These are phyloP conservation scores for Cylloceria caligata DNA, from an alignment of 2,888 invertebrate genomes.

Conservation along the genomic window DNA sequence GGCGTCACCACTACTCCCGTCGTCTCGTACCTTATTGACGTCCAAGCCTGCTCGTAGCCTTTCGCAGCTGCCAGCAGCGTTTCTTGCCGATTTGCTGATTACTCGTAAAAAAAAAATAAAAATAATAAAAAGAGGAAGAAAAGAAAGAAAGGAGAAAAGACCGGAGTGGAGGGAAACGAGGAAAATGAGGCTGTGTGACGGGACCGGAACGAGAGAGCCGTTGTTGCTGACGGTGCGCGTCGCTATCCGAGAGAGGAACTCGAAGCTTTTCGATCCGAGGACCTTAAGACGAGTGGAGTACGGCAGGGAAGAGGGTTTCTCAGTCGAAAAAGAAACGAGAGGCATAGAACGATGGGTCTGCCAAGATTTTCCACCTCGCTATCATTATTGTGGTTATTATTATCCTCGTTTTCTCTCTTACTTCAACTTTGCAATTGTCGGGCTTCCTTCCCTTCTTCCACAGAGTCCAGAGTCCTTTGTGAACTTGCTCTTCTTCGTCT, in stretches of 20 bases:
- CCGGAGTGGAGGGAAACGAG: conserved; percentile 29
- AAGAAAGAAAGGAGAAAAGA: conserved; percentile 45
- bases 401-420: conserved; percentile 30
- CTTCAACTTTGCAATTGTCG: neutral
- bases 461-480: conserved; percentile 64
- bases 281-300: conserved; percentile 40
- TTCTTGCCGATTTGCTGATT: conserved; percentile 82
- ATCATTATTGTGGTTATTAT: conserved; percentile 55
- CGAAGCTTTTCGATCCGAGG: conserved; percentile 42
- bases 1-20: conserved; percentile 60
- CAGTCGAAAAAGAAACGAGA: conserved; percentile 61
- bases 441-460: conserved; percentile 11
- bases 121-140: conserved; percentile 40
- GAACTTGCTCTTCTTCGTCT: conserved; percentile 14
- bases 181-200: conserved; percentile 67
- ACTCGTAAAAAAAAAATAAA: conserved; percentile 69
- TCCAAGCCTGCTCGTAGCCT: conserved; percentile 30
- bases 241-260: neutral
- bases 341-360: conserved; percentile 64
- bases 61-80: conserved; percentile 72
- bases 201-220: conserved; percentile 68
- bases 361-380: conserved; percentile 61
- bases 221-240: conserved; percentile 69
- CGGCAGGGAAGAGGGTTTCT: conserved; percentile 30
- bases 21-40: conserved; percentile 37